Evolutionary conservation across 2,797 vertebrate genomes (phyloP).

Genomic region (Spinus olivaceus): DNA sequence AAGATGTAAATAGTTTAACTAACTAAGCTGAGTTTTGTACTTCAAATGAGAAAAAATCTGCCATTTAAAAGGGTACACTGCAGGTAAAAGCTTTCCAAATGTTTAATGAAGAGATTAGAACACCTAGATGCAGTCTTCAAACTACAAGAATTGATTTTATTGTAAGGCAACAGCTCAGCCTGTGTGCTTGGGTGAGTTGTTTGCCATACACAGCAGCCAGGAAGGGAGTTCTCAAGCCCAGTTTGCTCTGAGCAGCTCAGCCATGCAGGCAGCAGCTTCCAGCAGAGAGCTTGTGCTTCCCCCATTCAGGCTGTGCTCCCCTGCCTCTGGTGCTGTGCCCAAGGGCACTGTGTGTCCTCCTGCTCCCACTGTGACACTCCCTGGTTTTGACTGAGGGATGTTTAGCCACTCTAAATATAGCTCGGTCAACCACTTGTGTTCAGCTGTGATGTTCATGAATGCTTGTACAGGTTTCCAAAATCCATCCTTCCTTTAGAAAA

Average conservation of each 20-base stretch:
- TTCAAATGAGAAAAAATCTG: not conserved
- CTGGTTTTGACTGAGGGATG: not conserved
- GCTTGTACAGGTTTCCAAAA: not conserved
- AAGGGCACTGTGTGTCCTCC: not conserved
- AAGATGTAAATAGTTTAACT: not conserved
- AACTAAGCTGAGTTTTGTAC: not conserved
- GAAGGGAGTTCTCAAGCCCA: not conserved
- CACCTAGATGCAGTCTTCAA: not conserved
- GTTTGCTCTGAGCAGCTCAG: not conserved
- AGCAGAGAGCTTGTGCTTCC: fast-evolving
- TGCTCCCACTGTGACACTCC: not conserved
- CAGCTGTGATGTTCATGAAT: not conserved
- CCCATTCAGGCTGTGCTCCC: not conserved
- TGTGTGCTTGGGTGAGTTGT: not conserved
- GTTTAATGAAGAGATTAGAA: not conserved
- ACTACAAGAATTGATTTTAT: not conserved
- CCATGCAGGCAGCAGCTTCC: not conserved
- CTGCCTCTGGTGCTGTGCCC: not conserved
- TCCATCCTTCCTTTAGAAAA: not conserved
- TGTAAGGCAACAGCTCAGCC: not conserved
- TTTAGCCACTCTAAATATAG: not conserved
- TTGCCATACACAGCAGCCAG: fast-evolving
- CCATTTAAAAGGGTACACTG: not conserved
- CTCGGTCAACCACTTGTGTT: not conserved
- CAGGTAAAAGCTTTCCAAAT: not conserved